A percentile compares a stretch with the other conserved stretches of the same genome.
Conservation (phyloP, 2,113 vertebrate genomes). For the Scortum barcoo region DNA sequence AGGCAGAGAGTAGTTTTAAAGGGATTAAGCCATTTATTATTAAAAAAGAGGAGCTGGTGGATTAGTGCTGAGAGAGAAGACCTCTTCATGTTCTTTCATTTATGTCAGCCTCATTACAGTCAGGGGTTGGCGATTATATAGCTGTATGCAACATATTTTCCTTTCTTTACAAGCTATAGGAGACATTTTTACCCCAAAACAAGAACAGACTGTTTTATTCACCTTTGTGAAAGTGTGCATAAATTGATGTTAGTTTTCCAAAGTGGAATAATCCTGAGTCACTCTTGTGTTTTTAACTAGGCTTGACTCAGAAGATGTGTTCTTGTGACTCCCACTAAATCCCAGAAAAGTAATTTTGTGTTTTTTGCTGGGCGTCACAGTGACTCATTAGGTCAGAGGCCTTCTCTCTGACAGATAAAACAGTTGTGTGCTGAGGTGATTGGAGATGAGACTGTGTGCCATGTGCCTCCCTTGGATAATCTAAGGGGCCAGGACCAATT, state of each 20-base stretch:
- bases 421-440: conserved; percentile 36
- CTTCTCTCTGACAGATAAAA: conserved; percentile 36
- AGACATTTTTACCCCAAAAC: background rate
- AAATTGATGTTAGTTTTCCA: conserved; percentile 32
- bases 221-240: background rate
- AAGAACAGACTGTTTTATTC: conserved; percentile 16
- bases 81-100: background rate
- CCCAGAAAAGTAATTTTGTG: background rate
- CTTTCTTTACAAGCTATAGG: background rate
- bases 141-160: conserved; percentile 17
- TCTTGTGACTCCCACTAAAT: background rate
- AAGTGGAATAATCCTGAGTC: background rate
- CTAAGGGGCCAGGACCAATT: conserved; percentile 46
- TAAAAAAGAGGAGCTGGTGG: conserved; percentile 13
- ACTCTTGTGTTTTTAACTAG: conserved; percentile 32
- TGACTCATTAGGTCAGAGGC: conserved; percentile 46
- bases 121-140: background rate
- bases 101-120: conserved; percentile 10
- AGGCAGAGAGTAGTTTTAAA: background rate
- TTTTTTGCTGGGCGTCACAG: conserved; percentile 39
- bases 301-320: background rate
- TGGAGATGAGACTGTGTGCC: conserved; percentile 4
- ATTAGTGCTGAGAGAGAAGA: conserved; percentile 16
- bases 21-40: conserved; percentile 22
- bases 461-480: conserved; percentile 36